phyloP scores from a whole-genome alignment of 2,113 vertebrate species.

The Acrocephalus arundinaceus region DNA sequence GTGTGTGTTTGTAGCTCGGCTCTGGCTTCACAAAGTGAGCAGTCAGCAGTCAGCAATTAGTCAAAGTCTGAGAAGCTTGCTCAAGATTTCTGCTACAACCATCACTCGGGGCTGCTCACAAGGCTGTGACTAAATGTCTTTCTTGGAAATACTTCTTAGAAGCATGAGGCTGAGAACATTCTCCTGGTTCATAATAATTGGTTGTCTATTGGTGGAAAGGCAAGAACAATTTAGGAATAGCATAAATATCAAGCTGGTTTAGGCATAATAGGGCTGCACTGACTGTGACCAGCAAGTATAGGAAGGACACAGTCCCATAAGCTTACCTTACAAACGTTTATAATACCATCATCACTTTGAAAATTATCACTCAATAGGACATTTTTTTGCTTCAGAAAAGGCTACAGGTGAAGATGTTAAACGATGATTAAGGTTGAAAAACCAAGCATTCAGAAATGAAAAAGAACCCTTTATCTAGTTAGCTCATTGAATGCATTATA shows the following conservation, averaged over 20 bases:
- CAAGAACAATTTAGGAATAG: not conserved
- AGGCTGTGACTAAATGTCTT: slow-evolving; percentile 49
- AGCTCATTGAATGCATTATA: not conserved
- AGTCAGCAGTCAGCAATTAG: slow-evolving; percentile 54
- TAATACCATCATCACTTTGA: not conserved
- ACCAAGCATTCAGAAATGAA: not conserved
- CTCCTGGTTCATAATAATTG: not conserved
- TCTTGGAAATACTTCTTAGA: slow-evolving; percentile 57
- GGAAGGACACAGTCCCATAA: not conserved
- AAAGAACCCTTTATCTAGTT: not conserved
- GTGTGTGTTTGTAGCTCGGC: not conserved
- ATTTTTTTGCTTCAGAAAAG: slow-evolving; percentile 13
- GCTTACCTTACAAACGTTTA: not conserved
- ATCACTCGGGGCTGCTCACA: slow-evolving; percentile 16
- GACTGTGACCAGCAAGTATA: not conserved
- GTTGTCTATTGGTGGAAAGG: not conserved
- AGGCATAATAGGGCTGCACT: not conserved
- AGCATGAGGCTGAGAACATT: not conserved
- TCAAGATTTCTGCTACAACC: slow-evolving; percentile 26
- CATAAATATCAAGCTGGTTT: not conserved
- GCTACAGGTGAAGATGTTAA: not conserved
- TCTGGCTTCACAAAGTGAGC: slow-evolving; percentile 43
- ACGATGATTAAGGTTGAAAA: not conserved
- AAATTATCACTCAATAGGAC: not conserved
- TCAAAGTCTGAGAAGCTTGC: slow-evolving; percentile 57